phyloP scores from a whole-genome alignment of 1,140 invertebrate species.

The Anastrepha obliqua region DNA sequence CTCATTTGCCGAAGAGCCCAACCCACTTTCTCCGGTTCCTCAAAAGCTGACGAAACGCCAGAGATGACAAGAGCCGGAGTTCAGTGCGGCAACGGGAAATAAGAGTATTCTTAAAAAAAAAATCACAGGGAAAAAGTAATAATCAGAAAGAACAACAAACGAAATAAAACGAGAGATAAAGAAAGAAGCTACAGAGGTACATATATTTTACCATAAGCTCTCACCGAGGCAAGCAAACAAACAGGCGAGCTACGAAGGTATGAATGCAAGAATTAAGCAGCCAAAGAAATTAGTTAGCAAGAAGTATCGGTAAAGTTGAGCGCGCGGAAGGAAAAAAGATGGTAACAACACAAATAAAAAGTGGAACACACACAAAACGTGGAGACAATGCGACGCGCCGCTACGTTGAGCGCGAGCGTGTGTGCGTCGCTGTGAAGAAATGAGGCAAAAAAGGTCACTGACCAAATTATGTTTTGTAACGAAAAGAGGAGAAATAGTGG shows the following conservation, averaged over 20 bases:
- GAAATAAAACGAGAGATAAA: neutral
- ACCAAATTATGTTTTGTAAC: slow-evolving; percentile 43
- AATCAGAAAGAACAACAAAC: slow-evolving; percentile 16
- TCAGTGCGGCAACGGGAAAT: neutral
- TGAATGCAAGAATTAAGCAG: slow-evolving; percentile 19
- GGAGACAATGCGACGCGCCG: neutral
- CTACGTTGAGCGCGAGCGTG: neutral
- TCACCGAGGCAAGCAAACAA: neutral
- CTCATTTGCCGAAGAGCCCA: neutral
- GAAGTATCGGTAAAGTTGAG: slow-evolving; percentile 21
- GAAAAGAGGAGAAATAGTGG: slow-evolving; percentile 18
- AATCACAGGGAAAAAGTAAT: neutral
- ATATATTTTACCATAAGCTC: neutral
- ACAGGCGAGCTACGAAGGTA: neutral
- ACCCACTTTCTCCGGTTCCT: slow-evolving; percentile 19
- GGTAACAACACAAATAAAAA: neutral
- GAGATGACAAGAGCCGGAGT: neutral
- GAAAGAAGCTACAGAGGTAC: neutral
- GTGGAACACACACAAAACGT: slow-evolving; percentile 21
- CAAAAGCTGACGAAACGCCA: slow-evolving; percentile 20
- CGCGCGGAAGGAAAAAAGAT: neutral
- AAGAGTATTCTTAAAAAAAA: neutral
- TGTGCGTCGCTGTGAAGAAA: slow-evolving; percentile 12
- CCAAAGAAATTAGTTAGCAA: slow-evolving; percentile 1
- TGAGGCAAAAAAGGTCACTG: slow-evolving; percentile 42